Conservation (phyloP, 1,140 invertebrate genomes). For the Drosophila subpulchrella region DNA sequence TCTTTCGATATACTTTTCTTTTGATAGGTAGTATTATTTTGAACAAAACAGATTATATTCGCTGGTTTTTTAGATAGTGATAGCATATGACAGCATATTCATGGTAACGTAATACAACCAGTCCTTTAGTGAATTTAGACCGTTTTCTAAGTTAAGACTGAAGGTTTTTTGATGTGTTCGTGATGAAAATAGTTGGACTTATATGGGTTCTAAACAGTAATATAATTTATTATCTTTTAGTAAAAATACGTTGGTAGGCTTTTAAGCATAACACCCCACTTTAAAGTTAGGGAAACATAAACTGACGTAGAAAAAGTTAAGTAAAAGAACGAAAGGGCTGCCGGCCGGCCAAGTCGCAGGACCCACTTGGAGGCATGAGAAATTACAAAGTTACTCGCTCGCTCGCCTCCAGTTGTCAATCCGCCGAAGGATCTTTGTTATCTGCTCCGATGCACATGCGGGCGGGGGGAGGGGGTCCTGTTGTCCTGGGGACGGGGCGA, state of each 20-base stretch:
- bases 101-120: too few species aligned
- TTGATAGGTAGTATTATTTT: too few species aligned
- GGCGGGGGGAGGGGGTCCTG: slow-evolving; percentile 39
- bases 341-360: slow-evolving; percentile 38
- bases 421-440: slow-evolving; percentile 80
- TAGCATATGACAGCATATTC: too few species aligned
- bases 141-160: too few species aligned
- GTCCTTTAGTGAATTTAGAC: too few species aligned
- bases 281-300: slow-evolving; percentile 7
- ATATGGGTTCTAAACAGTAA: too few species aligned
- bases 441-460: slow-evolving; percentile 74
- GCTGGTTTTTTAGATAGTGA: too few species aligned
- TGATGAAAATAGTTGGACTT: too few species aligned
- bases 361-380: slow-evolving; percentile 58
- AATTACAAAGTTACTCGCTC: slow-evolving; percentile 72
- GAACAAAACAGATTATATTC: too few species aligned
- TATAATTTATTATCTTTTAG: background rate
- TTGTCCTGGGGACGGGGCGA: slow-evolving; percentile 33
- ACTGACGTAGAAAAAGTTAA: slow-evolving; percentile 9
- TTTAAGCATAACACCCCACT: background rate
- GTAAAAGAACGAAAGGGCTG: slow-evolving; percentile 14
- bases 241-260: background rate
- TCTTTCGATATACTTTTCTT: too few species aligned
- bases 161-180: too few species aligned
- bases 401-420: slow-evolving; percentile 76